Evolutionary conservation across 2,888 invertebrate species (phyloP), one percentile per base, ranked within the genome.

Genomic region (Troglohyphantes excavatus): DNA sequence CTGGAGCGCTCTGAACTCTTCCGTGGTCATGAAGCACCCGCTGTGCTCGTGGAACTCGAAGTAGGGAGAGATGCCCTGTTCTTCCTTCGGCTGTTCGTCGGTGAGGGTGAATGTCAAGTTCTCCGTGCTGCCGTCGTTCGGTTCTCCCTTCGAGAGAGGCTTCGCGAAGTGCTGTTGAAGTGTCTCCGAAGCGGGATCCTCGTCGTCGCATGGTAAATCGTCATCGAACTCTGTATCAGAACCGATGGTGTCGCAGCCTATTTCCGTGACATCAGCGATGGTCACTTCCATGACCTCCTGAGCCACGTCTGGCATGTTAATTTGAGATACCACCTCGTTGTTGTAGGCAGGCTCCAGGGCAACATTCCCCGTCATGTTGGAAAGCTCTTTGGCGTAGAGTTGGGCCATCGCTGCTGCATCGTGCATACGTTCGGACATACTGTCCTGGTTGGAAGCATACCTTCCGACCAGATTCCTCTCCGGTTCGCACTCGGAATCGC

Each of bases 251-350:
- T 95, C 95, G 11, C 94, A 94, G 70, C 94, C 94, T 9, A 94
- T 92, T 78, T 95, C 93, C 0, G 94, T 94, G 2, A 93, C 92
- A 78, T 93, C 93, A 76, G 94, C 93, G 29, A 93, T 94, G 39
- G 95, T 93, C 94, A 94, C 92, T 93, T 96, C 96, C 0, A 95
- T 95, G 91, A 96, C 95, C 93, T 96, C 96, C 91, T 96, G 95
- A 91, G 96, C 95, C 2, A 95, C 93, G 2, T 96, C 96, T 0
- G 96, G 96, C 2, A 96, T 96, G 93, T 96, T 96, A 1, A 96
- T 95, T 92, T 95, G 95, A 53, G 53, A n/a, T 13, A 53, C 53
- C 17, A 1, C n/a, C 17, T 53, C 53, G n/a, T 53, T 53, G 17
- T 84, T 82, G 53, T 33, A 76, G 43, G 70, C 67, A 33, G 76